A percentile compares a stretch with the other conserved stretches of the same genome.
Evolutionary conservation across 2,888 invertebrate genomes (phyloP).

Genomic region (Nephrocerus scutellatus): DNA sequence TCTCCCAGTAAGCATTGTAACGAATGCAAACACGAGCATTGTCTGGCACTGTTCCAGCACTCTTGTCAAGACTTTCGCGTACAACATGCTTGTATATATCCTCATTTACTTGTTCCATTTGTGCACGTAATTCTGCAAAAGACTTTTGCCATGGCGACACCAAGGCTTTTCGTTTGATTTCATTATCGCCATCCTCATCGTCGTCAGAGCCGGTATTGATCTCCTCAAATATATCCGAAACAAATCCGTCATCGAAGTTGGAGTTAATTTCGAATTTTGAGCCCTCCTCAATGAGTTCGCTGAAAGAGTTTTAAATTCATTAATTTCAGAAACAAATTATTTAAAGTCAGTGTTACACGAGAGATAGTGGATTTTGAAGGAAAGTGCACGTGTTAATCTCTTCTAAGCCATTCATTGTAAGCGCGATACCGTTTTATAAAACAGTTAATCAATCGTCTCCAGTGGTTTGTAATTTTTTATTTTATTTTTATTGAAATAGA

Average conservation of each 20-base stretch:
- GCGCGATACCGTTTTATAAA: too few relatives aligned
- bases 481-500: too few relatives aligned
- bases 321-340: background rate
- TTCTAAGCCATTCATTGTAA: too few relatives aligned
- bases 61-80: conserved; percentile 23
- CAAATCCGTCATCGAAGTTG: conserved; percentile 31
- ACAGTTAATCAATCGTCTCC: too few relatives aligned
- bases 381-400: conserved; percentile 21
- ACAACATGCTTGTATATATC: conserved; percentile 35
- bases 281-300: conserved; percentile 33
- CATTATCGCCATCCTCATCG: conserved; percentile 27
- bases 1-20: conserved; percentile 45
- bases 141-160: conserved; percentile 42
- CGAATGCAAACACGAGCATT: conserved; percentile 39
- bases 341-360: conserved; percentile 26
- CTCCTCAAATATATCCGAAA: conserved; percentile 31
- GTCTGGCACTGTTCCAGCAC: conserved; percentile 29
- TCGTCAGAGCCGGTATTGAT: conserved; percentile 27
- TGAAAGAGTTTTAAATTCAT: conserved; percentile 12
- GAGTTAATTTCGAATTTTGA: conserved; percentile 40
- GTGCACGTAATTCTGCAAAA: conserved; percentile 35
- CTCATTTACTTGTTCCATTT: conserved; percentile 34
- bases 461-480: too few relatives aligned
- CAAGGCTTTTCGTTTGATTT: conserved; percentile 19
- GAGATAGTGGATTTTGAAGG: conserved; percentile 29